A percentile compares a stretch with the other conserved stretches of the same genome.
Conservation (phyloP, 2,797 vertebrate genomes). For the Ispidina lecontei region DNA sequence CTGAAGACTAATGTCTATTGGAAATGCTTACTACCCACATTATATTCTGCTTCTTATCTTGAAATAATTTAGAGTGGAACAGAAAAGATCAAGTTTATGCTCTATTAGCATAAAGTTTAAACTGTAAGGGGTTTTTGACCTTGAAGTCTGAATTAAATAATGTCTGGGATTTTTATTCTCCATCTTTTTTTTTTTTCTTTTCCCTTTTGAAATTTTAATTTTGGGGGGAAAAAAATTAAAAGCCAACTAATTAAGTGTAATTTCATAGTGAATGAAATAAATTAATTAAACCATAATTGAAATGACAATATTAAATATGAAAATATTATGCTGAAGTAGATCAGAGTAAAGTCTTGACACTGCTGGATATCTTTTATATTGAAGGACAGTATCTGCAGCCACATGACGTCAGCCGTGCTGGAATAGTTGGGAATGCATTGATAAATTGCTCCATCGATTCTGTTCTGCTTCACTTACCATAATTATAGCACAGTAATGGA, state of each 20-base stretch:
- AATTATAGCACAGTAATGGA: constrained; percentile 95
- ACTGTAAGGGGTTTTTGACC: constrained; percentile 60
- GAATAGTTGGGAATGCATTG: constrained; percentile 86
- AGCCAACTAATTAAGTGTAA: constrained; percentile 72
- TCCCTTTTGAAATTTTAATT: constrained; percentile 68
- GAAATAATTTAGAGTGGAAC: constrained; percentile 52
- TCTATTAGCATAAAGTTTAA: constrained; percentile 68
- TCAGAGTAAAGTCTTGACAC: constrained; percentile 77
- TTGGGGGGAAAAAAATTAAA: constrained; percentile 60
- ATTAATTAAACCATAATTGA: constrained; percentile 81
- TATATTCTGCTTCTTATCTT: constrained; percentile 51
- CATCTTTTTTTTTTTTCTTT: constrained; percentile 12
- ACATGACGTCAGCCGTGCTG: constrained; percentile 82
- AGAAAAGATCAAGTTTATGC: constrained; percentile 56
- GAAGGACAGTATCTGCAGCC: constrained; percentile 83
- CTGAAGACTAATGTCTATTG: constrained; percentile 61
- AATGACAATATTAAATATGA: constrained; percentile 78
- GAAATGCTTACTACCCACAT: constrained; percentile 67
- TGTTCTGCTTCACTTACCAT: constrained; percentile 93
- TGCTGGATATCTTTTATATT: constrained; percentile 74
- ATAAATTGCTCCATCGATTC: constrained; percentile 94
- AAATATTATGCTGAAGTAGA: constrained; percentile 80
- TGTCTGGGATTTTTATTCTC: constrained; percentile 58
- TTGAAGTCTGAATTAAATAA: constrained; percentile 71
- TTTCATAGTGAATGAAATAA: constrained; percentile 76